Conservation (phyloP, 2,797 vertebrate genomes). For the Periparus ater region DNA sequence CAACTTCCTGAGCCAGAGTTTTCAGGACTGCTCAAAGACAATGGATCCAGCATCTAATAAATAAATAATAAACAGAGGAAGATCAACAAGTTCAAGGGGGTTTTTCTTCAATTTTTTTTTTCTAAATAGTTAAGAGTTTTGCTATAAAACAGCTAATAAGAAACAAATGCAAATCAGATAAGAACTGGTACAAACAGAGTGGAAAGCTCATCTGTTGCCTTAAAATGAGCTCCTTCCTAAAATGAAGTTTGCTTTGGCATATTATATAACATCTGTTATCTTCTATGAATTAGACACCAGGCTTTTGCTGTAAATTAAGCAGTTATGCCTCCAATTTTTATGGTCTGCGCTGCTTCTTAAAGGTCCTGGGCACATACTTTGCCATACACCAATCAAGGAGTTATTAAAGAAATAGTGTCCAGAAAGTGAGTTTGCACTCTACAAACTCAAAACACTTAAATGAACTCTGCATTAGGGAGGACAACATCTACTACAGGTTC, state of each 20-base stretch:
- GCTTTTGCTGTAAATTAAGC: not conserved
- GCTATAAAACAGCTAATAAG: not conserved
- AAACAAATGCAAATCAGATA: not conserved
- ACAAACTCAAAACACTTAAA: not conserved
- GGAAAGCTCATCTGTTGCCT: not conserved
- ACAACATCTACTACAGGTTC: not conserved
- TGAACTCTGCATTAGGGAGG: not conserved
- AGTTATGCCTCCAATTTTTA: not conserved
- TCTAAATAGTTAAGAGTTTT: not conserved
- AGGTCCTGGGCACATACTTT: not conserved
- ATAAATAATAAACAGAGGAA: constrained; percentile 23
- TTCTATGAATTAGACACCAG: not conserved
- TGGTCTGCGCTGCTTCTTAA: not conserved
- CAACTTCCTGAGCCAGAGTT: constrained; percentile 98
- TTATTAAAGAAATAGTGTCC: not conserved
- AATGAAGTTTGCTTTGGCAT: not conserved
- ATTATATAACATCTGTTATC: not conserved
- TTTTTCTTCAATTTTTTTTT: not conserved
- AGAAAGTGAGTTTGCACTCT: not conserved
- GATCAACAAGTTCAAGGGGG: not conserved
- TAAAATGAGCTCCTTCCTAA: not conserved
- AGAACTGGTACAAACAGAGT: not conserved
- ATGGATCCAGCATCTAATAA: constrained; percentile 93
- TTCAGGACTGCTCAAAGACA: constrained; percentile 98
- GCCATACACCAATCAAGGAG: not conserved